Evolutionary conservation across 2,113 vertebrate species (phyloP), one percentile per base, ranked within the genome.

Genomic region (Coptodon bakossiorum): DNA sequence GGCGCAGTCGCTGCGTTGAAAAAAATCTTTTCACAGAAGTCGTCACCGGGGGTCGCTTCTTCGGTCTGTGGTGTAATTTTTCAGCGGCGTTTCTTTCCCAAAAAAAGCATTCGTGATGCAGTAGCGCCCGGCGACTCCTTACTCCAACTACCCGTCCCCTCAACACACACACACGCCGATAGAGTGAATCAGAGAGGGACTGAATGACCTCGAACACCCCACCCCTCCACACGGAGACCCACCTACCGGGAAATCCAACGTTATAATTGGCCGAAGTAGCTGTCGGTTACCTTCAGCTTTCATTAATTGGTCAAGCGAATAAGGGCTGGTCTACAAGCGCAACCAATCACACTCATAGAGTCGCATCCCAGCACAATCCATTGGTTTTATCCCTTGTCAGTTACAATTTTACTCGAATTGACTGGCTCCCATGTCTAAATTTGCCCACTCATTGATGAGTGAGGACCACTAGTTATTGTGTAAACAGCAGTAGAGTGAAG

Each of bases 151-250:
- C 94, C 95, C 91, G 91, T 94, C 90, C 94, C 93, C 93, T 95
- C 93, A 93, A 94, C 71, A 78, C 71, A 78, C 71, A 95, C 94
- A 94, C 96, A 96, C 96, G 95, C 96, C 94, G 96, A 95, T 85
- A 73, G 95, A 97, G 95, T 96, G 96, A 96, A 95, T 95, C 94
- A 85, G 94, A 86, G 88, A 93, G 95, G 89, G 89, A 90, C 95
- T 95, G 97, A 97, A 96, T 97, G 96, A 97, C 96, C 96, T 95
- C 93, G 45, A 89, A 96, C 90, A 94, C 85, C 95, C 95, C 95
- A 92, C 97, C 96, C 95, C 93, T 94, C 84, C 6, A 6, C 3
- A n/a, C 31, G 5, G 76, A 85, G 53, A 31, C 78, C 92, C 94
- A 85, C 95, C 96, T 57, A 43, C 4, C 48, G 5, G 9, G 2